Base-by-base conservation (phyloP, 2,797 vertebrate species). In the Pangasius mekongensis region DNA sequence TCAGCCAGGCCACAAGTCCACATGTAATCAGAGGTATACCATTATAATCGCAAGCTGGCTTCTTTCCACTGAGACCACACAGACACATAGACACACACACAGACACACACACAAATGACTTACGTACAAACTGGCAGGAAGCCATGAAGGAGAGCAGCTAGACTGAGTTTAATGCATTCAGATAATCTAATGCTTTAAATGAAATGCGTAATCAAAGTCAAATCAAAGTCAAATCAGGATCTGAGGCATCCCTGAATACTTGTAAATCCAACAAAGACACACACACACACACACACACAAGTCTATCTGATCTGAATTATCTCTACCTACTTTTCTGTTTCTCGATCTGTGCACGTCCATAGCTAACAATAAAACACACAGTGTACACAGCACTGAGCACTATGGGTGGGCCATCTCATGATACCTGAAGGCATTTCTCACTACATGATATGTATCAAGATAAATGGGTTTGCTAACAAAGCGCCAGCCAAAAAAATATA, bases 121-220 rank as follows among this genome's bases (percentile, higher is more conserved):
- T 78, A 83, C 30, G 11, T 13, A 16, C 64, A 87, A 47, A 49
- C 84, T 88, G 88, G 85, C n/a, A 84, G 80, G 11, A 76, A 66
- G 81, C 78, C 88, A 86, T 67, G 22, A 8, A 22, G 43, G 10
- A n/a, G 30, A 56, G 71, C 58, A 30, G 43, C 7, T n/a, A 30
- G 84, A 62, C 13, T 39, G 16, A 77, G 49, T 18, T 10, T 10
- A 62, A 81, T 84, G 73, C 30, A 62, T 69, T 81, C 22, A 54
- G 66, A 54, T 78, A 30, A 56, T 78, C 49, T 56, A 56, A 85
- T n/a, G 52, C 36, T 60, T 58, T 76, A 47, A 76, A 88, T 85
- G 60, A 88, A 80, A 85, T 81, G 76, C 36, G 85, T 49, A 88
- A 81, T 88, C 74, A 85, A 85, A 52, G 76, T 36, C 71, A 69